Percentiles rank a stretch among this genome's conserved stretches.
phyloP scores from a whole-genome alignment of 2,888 invertebrate genomes.

The Allacma fusca region DNA sequence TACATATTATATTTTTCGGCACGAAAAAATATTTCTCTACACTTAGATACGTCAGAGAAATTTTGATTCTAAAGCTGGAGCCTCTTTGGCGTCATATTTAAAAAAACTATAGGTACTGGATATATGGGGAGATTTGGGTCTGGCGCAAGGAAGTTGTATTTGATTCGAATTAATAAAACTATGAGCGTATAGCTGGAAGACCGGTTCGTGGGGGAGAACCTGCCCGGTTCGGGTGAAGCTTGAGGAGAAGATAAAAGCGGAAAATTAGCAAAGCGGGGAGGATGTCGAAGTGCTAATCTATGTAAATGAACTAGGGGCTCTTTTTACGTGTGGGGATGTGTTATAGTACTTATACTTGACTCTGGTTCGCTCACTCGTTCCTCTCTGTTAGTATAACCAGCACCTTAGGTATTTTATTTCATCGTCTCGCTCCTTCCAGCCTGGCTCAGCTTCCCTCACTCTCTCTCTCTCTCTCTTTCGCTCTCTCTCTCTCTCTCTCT shows the following conservation, averaged over 20 bases:
- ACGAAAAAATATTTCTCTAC: no score
- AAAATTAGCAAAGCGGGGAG: slow-evolving; percentile 61
- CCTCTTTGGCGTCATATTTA: no score
- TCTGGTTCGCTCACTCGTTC: slow-evolving; percentile 27
- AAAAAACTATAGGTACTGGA: no score
- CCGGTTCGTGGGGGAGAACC: neutral
- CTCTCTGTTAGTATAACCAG: slow-evolving; percentile 2
- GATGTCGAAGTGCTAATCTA: slow-evolving; percentile 61
- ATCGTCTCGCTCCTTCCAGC: slow-evolving; percentile 20
- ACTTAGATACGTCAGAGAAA: no score
- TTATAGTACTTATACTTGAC: slow-evolving; percentile 35
- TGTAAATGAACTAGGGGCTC: slow-evolving; percentile 59
- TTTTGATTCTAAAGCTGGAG: no score
- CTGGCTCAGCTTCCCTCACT: neutral
- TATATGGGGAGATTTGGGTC: no score
- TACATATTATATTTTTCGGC: no score
- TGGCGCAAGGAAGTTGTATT: no score
- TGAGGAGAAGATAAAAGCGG: slow-evolving; percentile 56
- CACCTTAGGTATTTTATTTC: slow-evolving; percentile 28
- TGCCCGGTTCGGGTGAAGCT: slow-evolving; percentile 3
- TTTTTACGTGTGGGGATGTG: slow-evolving; percentile 37
- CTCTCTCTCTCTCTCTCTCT: slow-evolving; percentile 11
- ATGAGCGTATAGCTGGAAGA: neutral
- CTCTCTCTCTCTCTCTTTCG: neutral
- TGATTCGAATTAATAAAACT: neutral